phyloP scores from a whole-genome alignment of 2,888 invertebrate species.

The Drosophila neonasuta region DNA sequence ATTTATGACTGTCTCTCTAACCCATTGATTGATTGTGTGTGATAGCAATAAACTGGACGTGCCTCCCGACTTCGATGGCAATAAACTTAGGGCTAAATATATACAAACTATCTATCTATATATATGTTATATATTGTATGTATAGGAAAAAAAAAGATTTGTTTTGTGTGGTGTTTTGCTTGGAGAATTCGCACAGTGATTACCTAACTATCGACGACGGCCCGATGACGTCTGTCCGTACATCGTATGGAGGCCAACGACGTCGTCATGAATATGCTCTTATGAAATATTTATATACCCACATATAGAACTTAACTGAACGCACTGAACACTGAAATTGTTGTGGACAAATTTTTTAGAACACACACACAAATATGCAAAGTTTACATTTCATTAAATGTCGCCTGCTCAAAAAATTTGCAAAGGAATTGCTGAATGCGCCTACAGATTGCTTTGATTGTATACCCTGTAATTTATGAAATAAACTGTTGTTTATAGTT shows the following conservation, averaged over 20 bases:
- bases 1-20: slow-evolving; percentile 24
- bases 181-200: slow-evolving; percentile 34
- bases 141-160: background rate
- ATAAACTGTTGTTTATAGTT: no score
- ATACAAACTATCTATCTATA: background rate
- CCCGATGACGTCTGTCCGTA: slow-evolving; percentile 51
- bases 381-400: slow-evolving; percentile 3
- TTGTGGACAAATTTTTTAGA: slow-evolving; percentile 28
- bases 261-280: slow-evolving; percentile 50
- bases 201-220: slow-evolving; percentile 34
- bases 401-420: slow-evolving; percentile 2
- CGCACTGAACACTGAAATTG: slow-evolving; percentile 6
- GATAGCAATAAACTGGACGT: slow-evolving; percentile 30
- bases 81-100: background rate
- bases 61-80: slow-evolving; percentile 47
- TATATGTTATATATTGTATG: background rate
- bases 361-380: slow-evolving; percentile 2
- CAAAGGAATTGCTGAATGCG: slow-evolving; percentile 4
- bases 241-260: slow-evolving; percentile 46
- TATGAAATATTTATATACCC: slow-evolving; percentile 42
- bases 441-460: background rate
- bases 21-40: slow-evolving; percentile 49
- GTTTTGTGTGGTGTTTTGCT: slow-evolving; percentile 6
- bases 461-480: slow-evolving; percentile 11
- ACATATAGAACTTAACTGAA: slow-evolving; percentile 17